phyloP scores from a whole-genome alignment of 2,888 invertebrate genomes.

The Maniola hyperantus region DNA sequence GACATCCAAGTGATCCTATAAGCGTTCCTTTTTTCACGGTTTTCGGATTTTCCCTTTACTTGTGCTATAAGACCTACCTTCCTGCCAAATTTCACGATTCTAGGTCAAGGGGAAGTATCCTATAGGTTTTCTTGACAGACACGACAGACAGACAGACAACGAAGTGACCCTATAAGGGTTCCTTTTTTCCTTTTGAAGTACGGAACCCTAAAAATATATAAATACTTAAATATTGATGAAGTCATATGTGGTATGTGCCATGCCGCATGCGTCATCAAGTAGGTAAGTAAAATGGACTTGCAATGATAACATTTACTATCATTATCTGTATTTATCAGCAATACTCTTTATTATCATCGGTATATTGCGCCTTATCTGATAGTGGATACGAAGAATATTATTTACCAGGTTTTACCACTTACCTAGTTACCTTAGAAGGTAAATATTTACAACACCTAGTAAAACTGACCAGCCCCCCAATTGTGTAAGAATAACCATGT shows the following conservation, averaged over 20 bases:
- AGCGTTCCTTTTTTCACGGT: too few species aligned
- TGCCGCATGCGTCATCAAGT: background rate
- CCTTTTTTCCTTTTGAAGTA: too few species aligned
- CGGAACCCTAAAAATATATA: background rate
- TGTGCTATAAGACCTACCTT: too few species aligned
- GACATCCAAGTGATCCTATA: too few species aligned
- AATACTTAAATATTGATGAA: background rate
- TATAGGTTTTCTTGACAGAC: too few species aligned
- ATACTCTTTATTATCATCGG: slow-evolving; percentile 22
- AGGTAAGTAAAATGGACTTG: slow-evolving; percentile 17
- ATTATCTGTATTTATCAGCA: slow-evolving; percentile 29
- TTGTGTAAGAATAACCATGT: too few species aligned
- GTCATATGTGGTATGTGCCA: slow-evolving; percentile 4
- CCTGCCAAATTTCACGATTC: too few species aligned
- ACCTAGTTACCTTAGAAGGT: background rate
- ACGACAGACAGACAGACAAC: too few species aligned
- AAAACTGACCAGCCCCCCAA: too few species aligned
- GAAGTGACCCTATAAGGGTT: too few species aligned
- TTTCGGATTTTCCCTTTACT: too few species aligned
- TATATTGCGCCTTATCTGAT: slow-evolving; percentile 16
- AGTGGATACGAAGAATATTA: background rate
- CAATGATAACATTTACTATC: slow-evolving; percentile 21
- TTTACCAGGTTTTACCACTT: background rate
- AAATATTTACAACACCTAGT: background rate
- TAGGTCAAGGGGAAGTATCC: too few species aligned